Percentiles rank a stretch among this genome's conserved stretches.
phyloP scores from a whole-genome alignment of 2,113 vertebrate genomes.

The Chitala chitala region DNA sequence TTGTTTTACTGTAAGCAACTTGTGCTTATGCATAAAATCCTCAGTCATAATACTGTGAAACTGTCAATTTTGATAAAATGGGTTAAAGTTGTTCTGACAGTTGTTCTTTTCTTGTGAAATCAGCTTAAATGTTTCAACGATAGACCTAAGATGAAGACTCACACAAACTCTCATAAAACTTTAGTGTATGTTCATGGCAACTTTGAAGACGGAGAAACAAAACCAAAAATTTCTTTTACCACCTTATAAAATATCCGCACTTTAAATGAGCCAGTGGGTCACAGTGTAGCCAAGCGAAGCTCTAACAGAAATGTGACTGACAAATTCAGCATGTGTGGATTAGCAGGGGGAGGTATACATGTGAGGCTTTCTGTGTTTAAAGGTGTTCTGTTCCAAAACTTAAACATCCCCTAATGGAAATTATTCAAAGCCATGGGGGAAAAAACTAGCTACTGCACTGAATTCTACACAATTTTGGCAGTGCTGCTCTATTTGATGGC shows the following conservation, averaged over 20 bases:
- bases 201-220: no score
- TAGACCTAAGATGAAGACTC: neutral
- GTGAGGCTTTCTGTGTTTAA: neutral
- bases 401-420: constrained; percentile 13
- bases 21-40: no score
- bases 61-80: no score
- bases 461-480: constrained; percentile 50
- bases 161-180: neutral
- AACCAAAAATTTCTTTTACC: no score
- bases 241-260: no score
- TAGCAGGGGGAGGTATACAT: neutral
- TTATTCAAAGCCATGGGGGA: constrained; percentile 7
- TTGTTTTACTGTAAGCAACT: no score
- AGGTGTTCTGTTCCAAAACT: neutral
- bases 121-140: neutral
- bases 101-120: no score
- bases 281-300: neutral
- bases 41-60: no score
- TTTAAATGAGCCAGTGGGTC: neutral
- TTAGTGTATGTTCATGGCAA: no score
- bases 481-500: constrained; percentile 25
- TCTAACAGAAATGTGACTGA: neutral
- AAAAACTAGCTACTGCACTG: constrained; percentile 31
- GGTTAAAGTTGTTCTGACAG: no score
- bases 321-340: neutral